These are phyloP conservation scores for Halcyon badia DNA, from an alignment of 2,797 vertebrate species.

Conservation along the genomic window DNA sequence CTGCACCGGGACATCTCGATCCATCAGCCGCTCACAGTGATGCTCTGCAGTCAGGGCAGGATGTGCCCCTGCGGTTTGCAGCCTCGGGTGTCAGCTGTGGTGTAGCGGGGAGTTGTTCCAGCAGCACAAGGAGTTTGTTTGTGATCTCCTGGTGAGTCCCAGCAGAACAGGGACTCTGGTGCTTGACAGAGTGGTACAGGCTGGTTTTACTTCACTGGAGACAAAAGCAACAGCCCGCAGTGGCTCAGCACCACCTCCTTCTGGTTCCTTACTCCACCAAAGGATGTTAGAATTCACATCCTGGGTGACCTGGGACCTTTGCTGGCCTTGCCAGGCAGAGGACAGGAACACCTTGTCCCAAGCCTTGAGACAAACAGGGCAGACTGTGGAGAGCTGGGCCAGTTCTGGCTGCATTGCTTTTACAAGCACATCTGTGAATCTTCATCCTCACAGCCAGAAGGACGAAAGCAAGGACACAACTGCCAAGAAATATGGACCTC, in stretches of 20 bases:
- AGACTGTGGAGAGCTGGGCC: neutral
- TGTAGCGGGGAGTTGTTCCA: neutral
- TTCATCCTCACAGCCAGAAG: neutral
- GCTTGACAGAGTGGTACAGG: neutral
- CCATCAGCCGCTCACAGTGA: neutral
- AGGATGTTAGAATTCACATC: neutral
- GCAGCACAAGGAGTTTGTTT: neutral
- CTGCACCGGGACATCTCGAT: rapidly evolving
- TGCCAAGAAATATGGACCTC: neutral
- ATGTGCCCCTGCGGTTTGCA: neutral
- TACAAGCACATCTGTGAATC: neutral
- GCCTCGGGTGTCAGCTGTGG: neutral
- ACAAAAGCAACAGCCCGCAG: neutral
- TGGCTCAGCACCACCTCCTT: neutral
- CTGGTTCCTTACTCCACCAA: neutral
- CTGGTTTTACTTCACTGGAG: neutral
- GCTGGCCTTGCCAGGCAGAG: neutral
- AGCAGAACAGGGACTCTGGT: neutral
- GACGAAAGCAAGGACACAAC: neutral
- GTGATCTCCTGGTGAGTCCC: neutral
- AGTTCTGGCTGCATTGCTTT: neutral
- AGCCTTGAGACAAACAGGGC: neutral
- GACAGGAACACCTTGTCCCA: neutral
- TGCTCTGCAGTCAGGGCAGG: rapidly evolving
- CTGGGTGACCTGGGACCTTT: neutral